A percentile compares a stretch with the other conserved stretches of the same genome.
Conservation (phyloP, 2,797 vertebrate genomes). For the Nyctalus aviator region DNA sequence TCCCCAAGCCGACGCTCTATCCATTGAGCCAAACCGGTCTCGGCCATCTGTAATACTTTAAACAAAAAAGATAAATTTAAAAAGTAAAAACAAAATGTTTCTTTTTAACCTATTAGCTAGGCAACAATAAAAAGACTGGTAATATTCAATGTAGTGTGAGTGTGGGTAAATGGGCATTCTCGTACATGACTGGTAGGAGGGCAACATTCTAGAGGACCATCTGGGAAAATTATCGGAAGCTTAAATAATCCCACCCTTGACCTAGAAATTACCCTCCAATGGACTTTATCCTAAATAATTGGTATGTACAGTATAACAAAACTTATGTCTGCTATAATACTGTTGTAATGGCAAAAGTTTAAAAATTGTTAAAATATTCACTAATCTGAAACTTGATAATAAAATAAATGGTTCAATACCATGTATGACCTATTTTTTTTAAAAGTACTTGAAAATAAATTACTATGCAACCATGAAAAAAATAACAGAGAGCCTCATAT, state of each 20-base stretch:
- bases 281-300: slow-evolving; percentile 1
- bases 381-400: not conserved
- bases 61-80: too few relatives aligned
- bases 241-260: not conserved
- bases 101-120: not conserved
- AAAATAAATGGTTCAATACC: not conserved
- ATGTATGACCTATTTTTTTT: not conserved
- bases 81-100: not conserved
- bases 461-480: not conserved
- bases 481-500: not conserved
- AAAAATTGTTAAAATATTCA: slow-evolving; percentile 15
- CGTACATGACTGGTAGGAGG: not conserved
- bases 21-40: too few relatives aligned
- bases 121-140: not conserved
- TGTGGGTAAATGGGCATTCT: not conserved
- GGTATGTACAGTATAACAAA: not conserved
- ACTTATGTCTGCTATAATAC: not conserved
- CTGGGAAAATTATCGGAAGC: not conserved
- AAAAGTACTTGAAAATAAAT: slow-evolving; percentile 22
- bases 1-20: too few relatives aligned
- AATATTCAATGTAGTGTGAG: not conserved
- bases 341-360: slow-evolving; percentile 17
- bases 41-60: too few relatives aligned
- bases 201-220: not conserved
- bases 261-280: not conserved